A percentile compares a stretch with the other conserved stretches of the same genome.
These are phyloP conservation scores for Leuciscus waleckii DNA, from an alignment of 2,797 vertebrate species.

Conservation along the genomic window DNA sequence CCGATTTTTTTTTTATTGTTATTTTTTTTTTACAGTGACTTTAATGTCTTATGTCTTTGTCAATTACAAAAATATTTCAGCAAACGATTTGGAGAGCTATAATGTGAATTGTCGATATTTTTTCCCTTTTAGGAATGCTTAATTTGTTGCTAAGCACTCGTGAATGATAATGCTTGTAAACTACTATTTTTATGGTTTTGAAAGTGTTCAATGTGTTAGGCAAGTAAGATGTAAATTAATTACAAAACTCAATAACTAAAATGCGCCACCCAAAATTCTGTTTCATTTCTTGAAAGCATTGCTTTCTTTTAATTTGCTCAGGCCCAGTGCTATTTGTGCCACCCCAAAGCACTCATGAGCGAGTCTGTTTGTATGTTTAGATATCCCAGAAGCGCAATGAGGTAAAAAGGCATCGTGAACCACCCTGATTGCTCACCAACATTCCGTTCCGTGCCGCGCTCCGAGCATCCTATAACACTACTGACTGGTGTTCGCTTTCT, in stretches of 20 bases:
- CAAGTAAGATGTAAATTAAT: constrained; percentile 15
- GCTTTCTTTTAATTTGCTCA: constrained; percentile 20
- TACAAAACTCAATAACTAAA: neutral
- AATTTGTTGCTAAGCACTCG: constrained; percentile 1
- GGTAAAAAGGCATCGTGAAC: constrained; percentile 83
- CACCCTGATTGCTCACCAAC: constrained; percentile 68
- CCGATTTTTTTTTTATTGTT: too few species aligned
- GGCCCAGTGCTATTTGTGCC: constrained; percentile 24
- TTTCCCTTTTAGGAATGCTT: neutral
- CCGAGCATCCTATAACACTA: constrained; percentile 34
- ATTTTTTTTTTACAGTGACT: neutral
- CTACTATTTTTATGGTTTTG: neutral
- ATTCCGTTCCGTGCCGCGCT: constrained; percentile 68
- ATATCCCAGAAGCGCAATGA: constrained; percentile 81
- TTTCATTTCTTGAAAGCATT: constrained; percentile 16
- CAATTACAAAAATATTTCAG: neutral
- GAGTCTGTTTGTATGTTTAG: constrained; percentile 82
- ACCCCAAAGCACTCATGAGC: constrained; percentile 6
- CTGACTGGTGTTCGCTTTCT: constrained; percentile 49
- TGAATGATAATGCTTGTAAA: neutral
- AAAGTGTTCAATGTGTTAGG: constrained; percentile 16
- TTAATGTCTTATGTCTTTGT: neutral
- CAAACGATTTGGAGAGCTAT: neutral
- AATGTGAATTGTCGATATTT: neutral
- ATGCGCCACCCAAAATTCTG: constrained; percentile 12